Evolutionary conservation across 2,888 invertebrate species (phyloP).

Genomic region (Sinelater perroti): DNA sequence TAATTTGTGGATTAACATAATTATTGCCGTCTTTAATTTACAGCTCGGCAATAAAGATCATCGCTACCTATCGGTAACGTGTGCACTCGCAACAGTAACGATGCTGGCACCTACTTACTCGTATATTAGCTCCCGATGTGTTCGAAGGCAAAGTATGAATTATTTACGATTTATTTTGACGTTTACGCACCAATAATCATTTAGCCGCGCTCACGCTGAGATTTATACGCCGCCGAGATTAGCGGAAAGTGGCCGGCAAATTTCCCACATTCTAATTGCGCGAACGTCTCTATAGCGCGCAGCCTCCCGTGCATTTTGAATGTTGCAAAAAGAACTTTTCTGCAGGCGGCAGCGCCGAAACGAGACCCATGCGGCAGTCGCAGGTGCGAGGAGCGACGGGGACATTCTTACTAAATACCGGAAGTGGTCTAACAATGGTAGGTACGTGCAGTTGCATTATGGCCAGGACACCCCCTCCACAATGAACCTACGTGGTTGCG

Average conservation of each 20-base stretch:
- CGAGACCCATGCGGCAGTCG: conserved; percentile 18
- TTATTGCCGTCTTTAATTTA: conserved; percentile 16
- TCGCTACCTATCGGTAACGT: conserved; percentile 15
- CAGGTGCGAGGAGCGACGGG: conserved; percentile 32
- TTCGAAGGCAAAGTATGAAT: conserved; percentile 23
- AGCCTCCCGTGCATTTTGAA: not conserved
- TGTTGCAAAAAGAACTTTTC: no score
- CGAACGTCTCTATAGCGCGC: not conserved
- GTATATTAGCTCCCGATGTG: conserved; percentile 16
- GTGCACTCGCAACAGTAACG: conserved; percentile 14
- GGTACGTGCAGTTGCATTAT: conserved; percentile 58
- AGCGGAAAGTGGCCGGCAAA: conserved; percentile 10
- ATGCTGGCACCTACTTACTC: conserved; percentile 15
- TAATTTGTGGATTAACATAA: conserved; percentile 19
- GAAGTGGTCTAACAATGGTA: conserved; percentile 57
- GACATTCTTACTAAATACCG: conserved; percentile 50
- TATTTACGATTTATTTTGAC: conserved; percentile 32
- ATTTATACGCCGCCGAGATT: conserved; percentile 21
- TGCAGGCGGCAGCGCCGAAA: no score
- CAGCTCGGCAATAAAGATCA: conserved; percentile 22
- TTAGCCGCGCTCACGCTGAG: conserved; percentile 15
- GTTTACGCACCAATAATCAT: conserved; percentile 29
- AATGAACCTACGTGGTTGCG: conserved; percentile 51
- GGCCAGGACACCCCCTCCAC: conserved; percentile 50
- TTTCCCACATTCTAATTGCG: not conserved